These are phyloP conservation scores for Ostrea denselamellosa DNA, from an alignment of 1,140 invertebrate species.

Conservation along the genomic window DNA sequence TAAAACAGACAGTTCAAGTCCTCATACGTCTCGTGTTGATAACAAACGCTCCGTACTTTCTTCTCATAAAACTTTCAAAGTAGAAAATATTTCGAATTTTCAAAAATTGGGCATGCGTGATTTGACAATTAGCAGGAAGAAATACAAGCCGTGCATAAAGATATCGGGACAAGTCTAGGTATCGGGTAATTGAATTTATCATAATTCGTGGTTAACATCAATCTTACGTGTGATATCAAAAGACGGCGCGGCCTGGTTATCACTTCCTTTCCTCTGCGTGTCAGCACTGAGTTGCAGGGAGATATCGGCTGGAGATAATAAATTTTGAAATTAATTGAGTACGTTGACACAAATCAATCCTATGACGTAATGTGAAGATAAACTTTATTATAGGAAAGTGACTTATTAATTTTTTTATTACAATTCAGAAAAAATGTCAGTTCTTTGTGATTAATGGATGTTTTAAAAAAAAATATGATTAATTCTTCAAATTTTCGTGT, in stretches of 20 bases:
- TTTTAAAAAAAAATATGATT: slow-evolving; percentile 10
- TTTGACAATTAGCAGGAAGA: slow-evolving; percentile 35
- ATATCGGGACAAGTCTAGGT: background rate
- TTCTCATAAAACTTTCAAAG: background rate
- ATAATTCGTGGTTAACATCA: slow-evolving; percentile 33
- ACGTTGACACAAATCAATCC: slow-evolving; percentile 24
- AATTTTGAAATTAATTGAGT: slow-evolving; percentile 34
- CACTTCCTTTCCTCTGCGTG: background rate
- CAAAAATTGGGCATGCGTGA: background rate
- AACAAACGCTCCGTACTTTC: background rate
- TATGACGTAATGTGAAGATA: slow-evolving; percentile 19
- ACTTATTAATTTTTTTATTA: slow-evolving; percentile 1
- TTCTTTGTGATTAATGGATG: background rate
- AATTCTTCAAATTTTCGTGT: background rate
- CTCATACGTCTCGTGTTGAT: no score
- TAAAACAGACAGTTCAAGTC: no score
- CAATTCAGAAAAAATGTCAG: background rate
- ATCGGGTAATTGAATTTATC: background rate
- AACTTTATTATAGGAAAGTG: slow-evolving; percentile 3
- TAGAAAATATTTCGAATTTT: background rate
- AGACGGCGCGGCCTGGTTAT: background rate
- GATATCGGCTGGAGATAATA: background rate
- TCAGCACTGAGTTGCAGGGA: background rate
- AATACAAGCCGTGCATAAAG: slow-evolving; percentile 24
- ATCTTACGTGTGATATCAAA: slow-evolving; percentile 29